These are phyloP conservation scores for Cavia aperea DNA, from an alignment of 2,113 vertebrate species.

Conservation along the genomic window DNA sequence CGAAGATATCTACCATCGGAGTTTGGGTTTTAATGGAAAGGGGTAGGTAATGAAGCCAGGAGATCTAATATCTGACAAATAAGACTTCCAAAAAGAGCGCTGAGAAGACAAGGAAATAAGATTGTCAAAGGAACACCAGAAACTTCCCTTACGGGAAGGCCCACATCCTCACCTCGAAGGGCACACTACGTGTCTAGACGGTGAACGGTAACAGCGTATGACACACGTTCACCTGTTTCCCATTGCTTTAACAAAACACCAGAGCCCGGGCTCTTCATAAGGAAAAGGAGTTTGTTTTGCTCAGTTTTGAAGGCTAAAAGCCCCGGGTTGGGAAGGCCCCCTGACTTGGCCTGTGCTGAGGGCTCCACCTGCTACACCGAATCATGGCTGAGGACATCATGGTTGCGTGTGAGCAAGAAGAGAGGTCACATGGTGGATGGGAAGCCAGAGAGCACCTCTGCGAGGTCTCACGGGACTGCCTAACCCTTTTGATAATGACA, in stretches of 20 bases:
- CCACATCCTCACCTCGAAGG: neutral
- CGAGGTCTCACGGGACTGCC: neutral
- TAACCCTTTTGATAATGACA: neutral
- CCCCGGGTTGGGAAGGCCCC: neutral
- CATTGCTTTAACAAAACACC: neutral
- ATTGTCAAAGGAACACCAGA: conserved; percentile 3
- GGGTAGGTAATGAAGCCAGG: neutral
- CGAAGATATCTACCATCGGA: neutral
- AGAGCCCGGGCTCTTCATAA: neutral
- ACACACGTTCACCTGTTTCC: rapidly evolving
- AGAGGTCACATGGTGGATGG: neutral
- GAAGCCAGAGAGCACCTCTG: neutral
- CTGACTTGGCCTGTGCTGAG: neutral
- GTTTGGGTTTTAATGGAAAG: neutral
- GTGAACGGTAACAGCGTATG: neutral
- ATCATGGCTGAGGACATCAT: no score
- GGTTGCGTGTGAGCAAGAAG: no score
- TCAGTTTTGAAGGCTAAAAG: neutral
- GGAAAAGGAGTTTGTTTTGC: neutral
- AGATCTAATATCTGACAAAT: neutral
- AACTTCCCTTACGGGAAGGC: neutral
- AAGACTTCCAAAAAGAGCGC: neutral
- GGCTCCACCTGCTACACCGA: rapidly evolving
- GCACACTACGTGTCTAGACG: neutral
- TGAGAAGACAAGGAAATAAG: neutral